Conservation (phyloP, 2,888 invertebrate genomes). For the Drosophila buzzatii region DNA sequence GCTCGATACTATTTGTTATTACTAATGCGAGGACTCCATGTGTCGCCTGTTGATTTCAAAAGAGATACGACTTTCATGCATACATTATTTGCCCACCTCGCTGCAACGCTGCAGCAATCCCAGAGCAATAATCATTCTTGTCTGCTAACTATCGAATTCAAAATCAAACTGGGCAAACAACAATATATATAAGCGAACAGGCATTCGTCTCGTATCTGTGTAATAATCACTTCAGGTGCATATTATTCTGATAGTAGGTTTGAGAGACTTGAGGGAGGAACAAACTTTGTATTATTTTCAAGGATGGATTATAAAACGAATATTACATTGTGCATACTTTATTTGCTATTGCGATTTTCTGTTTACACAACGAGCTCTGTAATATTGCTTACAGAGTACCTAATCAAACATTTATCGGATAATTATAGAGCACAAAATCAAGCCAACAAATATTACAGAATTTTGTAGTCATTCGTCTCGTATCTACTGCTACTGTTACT, state of each 20-base stretch:
- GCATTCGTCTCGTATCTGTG: background rate
- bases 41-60: constrained; percentile 8
- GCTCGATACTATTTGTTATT: constrained; percentile 12
- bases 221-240: background rate
- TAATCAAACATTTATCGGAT: too few species aligned
- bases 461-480: too few species aligned
- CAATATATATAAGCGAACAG: background rate
- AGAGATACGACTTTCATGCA: background rate
- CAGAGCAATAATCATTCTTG: background rate
- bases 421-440: too few species aligned
- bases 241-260: background rate
- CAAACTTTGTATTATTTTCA: too few species aligned
- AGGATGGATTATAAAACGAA: too few species aligned
- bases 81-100: background rate
- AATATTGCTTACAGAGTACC: too few species aligned
- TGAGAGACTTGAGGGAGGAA: too few species aligned
- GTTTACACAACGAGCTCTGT: too few species aligned
- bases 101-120: background rate
- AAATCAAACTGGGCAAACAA: background rate
- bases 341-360: too few species aligned
- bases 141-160: background rate
- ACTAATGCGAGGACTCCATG: background rate
- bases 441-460: too few species aligned
- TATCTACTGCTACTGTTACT: too few species aligned
- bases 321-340: too few species aligned